Base-by-base conservation (phyloP, 1,140 invertebrate genomes). In the Bombus picipes region DNA sequence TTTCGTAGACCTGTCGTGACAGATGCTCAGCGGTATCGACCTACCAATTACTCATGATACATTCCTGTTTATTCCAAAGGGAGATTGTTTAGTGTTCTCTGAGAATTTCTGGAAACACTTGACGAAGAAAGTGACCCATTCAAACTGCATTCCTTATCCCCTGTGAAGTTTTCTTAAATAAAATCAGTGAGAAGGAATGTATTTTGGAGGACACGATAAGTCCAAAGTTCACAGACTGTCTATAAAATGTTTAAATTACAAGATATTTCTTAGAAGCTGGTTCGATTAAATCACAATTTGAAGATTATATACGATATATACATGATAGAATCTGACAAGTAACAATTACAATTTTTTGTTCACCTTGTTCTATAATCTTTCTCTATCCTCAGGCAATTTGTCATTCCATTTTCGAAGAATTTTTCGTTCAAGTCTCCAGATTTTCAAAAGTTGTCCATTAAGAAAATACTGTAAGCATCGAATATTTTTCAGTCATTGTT, bases 51-150 rank as follows among this genome's bases (percentile, higher is more conserved):
- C 68, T 85, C 68, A 65, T 57, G 34, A 85, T 66, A 25, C 59
- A 10, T 74, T 10, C 6, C 28, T 70, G 43, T 81, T 74, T 68
- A 81, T 65, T 41, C 28, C 75, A 32, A 77, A 28, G 25, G 4
- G 15, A 22, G n/a, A 32, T 37, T 62, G 34, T 79, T 78, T n/a
- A n/a, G 5, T 65, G 18, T 41, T 25, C 3, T 39, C 8, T 22
- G 15, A 77, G 62, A 28, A 68, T 74, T 82, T 81, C 83, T 80
- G 59, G 76, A 79, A 79, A 47, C 76, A 79, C 82, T 84, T 32
- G 13, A 53, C 9, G 8, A 57, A 70, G 3, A 59, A 59, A n/a
- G 41, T 32, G 3, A n/a, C 18, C 53, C 25, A 32, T 75, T 43
- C 43, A 68, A 41, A 34, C 73, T 41, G 34, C 22, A 28, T 25